Evolutionary conservation across 2,888 invertebrate genomes (phyloP), one percentile per base, ranked within the genome.

Genomic region (Kryphioiulus occultus): DNA sequence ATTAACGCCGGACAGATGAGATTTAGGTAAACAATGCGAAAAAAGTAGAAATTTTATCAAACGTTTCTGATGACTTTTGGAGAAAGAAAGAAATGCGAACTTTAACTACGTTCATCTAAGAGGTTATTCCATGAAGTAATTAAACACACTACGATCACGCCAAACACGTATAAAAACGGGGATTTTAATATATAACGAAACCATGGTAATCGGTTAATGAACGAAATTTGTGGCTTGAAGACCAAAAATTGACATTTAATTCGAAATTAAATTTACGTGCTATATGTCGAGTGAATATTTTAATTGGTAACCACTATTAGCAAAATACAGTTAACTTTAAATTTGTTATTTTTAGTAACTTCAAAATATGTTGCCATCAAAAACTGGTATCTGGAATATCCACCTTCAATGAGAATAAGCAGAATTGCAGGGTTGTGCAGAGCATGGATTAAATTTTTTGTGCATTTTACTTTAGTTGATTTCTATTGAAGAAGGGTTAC

Each of bases 11-110:
- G 15, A 15, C 68, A 26, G 30, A 26, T 15, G 30, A 30, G 5
- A 32, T 78, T 78, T 78, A 12, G 30, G 17, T 78, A 30, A 32
- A 17, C 0, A 15, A 32, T 32, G 78, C 78, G 17, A 30, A 26
- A 78, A 30, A 78, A 78, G 30, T 17, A 32, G 30, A 30, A 78
- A 26, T 53, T 47, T 53, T 17, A 17, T n/a, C 19, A 0, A 53
- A 32, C 30, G 30, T 30, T 32, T 78, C 30, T 30, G 78, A 30
- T 78, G 4, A 32, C 30, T 78, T 30, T 32, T 32, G 30, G 30
- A 78, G 78, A 78, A 78, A 78, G 15, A 78, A 78, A 78, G 78
- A 78, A 78, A 32, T 17, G 78, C 78, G 78, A 78, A 78, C 78
- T 78, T 78, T 3, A 68, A 78, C 78, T 78, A 78, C 78, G 30